Evolutionary conservation across 2,797 vertebrate genomes (phyloP).

Genomic region (Capromys pilorides): DNA sequence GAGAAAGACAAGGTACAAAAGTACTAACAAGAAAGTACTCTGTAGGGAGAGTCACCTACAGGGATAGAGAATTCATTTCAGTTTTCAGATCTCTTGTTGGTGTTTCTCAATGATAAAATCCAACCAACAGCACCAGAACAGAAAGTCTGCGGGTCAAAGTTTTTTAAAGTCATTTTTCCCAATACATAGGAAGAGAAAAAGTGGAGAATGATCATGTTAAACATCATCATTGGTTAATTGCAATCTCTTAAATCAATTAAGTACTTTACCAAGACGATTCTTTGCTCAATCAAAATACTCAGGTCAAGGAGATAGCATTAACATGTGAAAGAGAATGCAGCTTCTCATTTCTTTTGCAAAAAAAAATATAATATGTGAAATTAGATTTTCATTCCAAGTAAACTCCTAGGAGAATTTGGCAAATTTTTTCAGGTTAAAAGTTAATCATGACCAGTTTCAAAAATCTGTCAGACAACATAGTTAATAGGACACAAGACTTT

Average conservation of each 20-base stretch:
- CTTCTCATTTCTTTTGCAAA: neutral
- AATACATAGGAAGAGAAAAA: neutral
- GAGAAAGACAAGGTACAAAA: neutral
- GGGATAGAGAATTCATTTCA: neutral
- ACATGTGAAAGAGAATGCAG: neutral
- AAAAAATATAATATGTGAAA: slow-evolving; percentile 1
- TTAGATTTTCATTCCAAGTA: slow-evolving; percentile 62
- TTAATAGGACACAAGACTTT: slow-evolving; percentile 57
- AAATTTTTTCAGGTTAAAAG: slow-evolving; percentile 69
- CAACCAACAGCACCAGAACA: neutral
- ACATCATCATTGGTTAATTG: slow-evolving; percentile 33
- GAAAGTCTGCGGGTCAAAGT: neutral
- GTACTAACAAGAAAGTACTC: neutral
- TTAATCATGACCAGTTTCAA: slow-evolving; percentile 70
- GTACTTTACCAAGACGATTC: slow-evolving; percentile 48
- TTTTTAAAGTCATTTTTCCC: neutral
- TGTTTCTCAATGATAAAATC: neutral
- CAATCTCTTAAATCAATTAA: slow-evolving; percentile 51
- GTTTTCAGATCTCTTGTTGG: neutral
- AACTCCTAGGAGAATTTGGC: slow-evolving; percentile 63
- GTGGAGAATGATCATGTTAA: neutral
- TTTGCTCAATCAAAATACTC: slow-evolving; percentile 39
- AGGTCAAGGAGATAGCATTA: slow-evolving; percentile 34
- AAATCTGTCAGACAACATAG: slow-evolving; percentile 66
- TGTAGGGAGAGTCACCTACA: neutral